Base-by-base conservation (phyloP, 2,888 invertebrate species). In the Marasmarcha lunaedactyla region DNA sequence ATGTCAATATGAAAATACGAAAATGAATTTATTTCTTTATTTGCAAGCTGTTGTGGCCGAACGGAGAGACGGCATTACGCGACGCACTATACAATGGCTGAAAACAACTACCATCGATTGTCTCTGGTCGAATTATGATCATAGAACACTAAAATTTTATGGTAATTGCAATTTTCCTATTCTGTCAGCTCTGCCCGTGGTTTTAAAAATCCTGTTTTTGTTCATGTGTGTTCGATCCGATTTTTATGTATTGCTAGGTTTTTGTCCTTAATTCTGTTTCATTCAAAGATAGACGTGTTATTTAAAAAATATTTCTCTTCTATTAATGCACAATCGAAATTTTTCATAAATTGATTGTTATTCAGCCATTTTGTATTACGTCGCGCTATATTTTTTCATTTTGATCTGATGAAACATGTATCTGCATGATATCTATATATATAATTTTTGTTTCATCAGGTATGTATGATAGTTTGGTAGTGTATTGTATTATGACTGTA, bases 41-140 rank as follows among this genome's bases (percentile, higher is more conserved):
- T 77, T 72, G 71, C 74, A 73, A 77, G 73, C 71, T 73, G 73
- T 76, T 73, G 59, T 72, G 60, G 59, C 58, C 61, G 57, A 59
- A 47, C 53, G 67, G 68, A 64, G 46, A 59, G 60, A 51, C 59
- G 67, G 57, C 63, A 60, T 68, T 66, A 57, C 57, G 54, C 63
- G 63, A 72, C 68, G 59, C 70, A 70, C 59, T 66, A 69, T 72
- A 71, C 74, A 65, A 69, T 71, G 71, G 72, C 70, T 61, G 71
- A 65, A 56, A 59, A 59, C 48, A 55, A 54, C 54, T 72, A 73
- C 61, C 65, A 65, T 52, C 64, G 61, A 30, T 54, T 76, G 60
- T 57, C 71, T 59, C 62, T 72, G 70, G 70, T 68, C 57, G 64
- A 70, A 47, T 61, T 72, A 57, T 71, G 63, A 71, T 56, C 58